Conservation (phyloP, 2,888 invertebrate genomes). For the Pachycephus smyrnensis region DNA sequence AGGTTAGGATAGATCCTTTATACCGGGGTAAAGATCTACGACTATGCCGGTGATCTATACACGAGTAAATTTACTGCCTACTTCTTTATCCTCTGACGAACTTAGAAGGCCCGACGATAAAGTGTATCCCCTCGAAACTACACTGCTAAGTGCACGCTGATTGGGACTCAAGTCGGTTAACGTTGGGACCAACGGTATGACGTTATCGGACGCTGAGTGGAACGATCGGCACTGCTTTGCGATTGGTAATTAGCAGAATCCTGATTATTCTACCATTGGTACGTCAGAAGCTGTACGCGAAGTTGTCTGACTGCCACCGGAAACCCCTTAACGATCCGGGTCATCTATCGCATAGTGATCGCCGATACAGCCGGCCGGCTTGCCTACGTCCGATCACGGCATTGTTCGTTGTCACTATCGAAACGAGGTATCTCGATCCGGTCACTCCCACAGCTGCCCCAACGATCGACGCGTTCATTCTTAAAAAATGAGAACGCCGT, state of each 20-base stretch:
- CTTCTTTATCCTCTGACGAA: neutral
- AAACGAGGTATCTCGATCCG: constrained; percentile 39
- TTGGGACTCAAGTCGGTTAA: neutral
- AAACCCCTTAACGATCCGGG: constrained; percentile 51
- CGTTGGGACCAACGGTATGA: neutral
- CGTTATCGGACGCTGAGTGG: neutral
- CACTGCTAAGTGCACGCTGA: neutral
- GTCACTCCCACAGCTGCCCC: constrained; percentile 51
- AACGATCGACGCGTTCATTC: neutral
- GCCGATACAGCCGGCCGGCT: constrained; percentile 33
- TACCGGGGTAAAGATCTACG: neutral
- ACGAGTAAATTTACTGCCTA: neutral
- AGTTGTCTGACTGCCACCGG: constrained; percentile 30
- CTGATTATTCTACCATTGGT: neutral
- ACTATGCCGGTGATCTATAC: neutral
- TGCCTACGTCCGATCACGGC: constrained; percentile 30
- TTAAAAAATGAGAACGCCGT: neutral
- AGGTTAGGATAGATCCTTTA: neutral
- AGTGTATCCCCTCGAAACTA: neutral
- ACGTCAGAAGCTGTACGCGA: neutral
- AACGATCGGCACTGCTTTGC: neutral
- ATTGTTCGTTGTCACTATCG: constrained; percentile 43
- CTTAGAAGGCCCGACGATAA: too few relatives aligned
- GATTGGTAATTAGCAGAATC: neutral
- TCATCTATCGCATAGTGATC: constrained; percentile 46